phyloP scores from a whole-genome alignment of 2,888 invertebrate species.

The Drosophila kokeensis region DNA sequence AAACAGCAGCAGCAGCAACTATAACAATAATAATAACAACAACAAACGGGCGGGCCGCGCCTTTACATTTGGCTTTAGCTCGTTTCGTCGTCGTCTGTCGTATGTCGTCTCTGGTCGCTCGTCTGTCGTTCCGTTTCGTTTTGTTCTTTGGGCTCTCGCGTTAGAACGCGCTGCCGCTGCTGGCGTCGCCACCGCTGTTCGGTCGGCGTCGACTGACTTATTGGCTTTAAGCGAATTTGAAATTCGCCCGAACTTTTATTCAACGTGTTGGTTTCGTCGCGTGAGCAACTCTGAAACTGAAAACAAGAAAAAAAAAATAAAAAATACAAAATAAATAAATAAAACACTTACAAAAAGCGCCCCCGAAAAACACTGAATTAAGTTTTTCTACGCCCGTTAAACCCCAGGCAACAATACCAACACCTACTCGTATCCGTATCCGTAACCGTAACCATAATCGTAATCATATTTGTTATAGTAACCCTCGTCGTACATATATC shows the following conservation, averaged over 20 bases:
- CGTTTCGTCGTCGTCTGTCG: conserved; percentile 16
- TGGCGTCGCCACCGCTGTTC: conserved; percentile 26
- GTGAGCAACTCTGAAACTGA: conserved; percentile 75
- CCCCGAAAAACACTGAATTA: conserved; percentile 33
- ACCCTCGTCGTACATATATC: conserved; percentile 25
- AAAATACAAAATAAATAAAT: conserved; percentile 30
- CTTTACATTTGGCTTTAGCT: conserved; percentile 51
- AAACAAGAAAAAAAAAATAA: conserved; percentile 43
- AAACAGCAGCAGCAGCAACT: conserved; percentile 16
- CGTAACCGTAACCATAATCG: conserved; percentile 15
- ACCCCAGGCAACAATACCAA: conserved; percentile 19
- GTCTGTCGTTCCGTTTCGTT: conserved; percentile 50
- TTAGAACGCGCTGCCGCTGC: conserved; percentile 47
- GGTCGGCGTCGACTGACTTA: conserved; percentile 66
- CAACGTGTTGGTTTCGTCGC: conserved; percentile 79
- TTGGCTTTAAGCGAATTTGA: conserved; percentile 79
- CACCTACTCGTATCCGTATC: conserved; percentile 21
- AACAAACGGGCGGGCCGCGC: conserved; percentile 62
- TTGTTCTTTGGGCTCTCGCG: conserved; percentile 52
- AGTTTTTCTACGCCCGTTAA: conserved; percentile 36
- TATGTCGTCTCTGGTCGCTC: conserved; percentile 7
- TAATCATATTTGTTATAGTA: conserved; percentile 17
- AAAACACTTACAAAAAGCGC: conserved; percentile 43
- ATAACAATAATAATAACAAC: conserved; percentile 36
- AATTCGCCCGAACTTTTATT: conserved; percentile 78